Evolutionary conservation across 2,797 vertebrate species (phyloP).

Genomic region (Monodelphis domestica): DNA sequence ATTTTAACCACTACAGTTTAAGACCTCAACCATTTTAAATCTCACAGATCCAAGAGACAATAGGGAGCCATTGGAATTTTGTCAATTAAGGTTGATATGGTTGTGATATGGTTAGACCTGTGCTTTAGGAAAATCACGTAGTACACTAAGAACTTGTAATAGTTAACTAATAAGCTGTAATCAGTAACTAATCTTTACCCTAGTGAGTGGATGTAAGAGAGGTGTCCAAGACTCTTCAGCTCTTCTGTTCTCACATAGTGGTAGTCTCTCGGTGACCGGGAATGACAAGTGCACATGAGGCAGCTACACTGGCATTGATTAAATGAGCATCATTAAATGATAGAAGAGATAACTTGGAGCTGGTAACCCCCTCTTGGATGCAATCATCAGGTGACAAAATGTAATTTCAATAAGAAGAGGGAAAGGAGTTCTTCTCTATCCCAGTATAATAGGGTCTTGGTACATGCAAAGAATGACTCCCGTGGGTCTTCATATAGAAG

Average conservation of each 20-base stretch:
- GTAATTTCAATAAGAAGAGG: not conserved
- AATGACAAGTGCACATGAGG: too few species aligned
- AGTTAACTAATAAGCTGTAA: too few species aligned
- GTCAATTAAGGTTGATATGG: not conserved
- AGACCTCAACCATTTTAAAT: too few species aligned
- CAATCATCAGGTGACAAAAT: not conserved
- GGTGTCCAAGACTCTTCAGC: too few species aligned
- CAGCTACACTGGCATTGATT: not conserved
- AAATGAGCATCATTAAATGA: not conserved
- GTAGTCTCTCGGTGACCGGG: too few species aligned
- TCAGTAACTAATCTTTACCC: too few species aligned
- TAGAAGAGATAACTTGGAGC: not conserved
- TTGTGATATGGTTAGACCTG: not conserved
- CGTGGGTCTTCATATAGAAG: not conserved
- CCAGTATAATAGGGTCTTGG: not conserved
- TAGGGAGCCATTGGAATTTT: not conserved
- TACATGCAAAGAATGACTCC: not conserved
- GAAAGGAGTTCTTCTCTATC: not conserved
- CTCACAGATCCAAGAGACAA: not conserved
- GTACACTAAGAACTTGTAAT: not conserved
- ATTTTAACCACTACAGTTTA: too few species aligned
- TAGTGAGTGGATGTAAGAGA: too few species aligned
- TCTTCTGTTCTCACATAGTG: too few species aligned
- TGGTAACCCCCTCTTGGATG: too few species aligned
- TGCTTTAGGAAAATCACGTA: not conserved